Evolutionary conservation across 1,140 invertebrate genomes (phyloP).

Genomic region (Drosophila tristis): DNA sequence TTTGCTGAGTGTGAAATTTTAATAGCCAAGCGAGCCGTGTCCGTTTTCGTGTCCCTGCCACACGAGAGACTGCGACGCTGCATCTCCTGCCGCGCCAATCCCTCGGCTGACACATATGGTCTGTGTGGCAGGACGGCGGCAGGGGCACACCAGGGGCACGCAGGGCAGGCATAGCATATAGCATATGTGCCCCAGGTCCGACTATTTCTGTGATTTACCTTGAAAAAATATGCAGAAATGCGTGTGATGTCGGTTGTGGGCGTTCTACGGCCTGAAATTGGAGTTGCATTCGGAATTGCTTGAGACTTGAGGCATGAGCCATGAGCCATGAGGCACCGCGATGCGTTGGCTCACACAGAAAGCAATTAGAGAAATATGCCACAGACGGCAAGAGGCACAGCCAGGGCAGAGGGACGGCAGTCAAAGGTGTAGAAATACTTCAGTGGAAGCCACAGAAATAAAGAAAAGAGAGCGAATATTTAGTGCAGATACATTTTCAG

Average conservation of each 20-base stretch:
- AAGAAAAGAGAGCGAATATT: too few species aligned
- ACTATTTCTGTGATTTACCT: slow-evolving; percentile 79
- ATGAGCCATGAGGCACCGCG: too few species aligned
- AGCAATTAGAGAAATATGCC: slow-evolving; percentile 43
- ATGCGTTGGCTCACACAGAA: slow-evolving; percentile 22
- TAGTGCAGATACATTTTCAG: too few species aligned
- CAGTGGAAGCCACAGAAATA: too few species aligned
- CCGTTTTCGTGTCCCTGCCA: slow-evolving; percentile 47
- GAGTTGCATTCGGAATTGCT: slow-evolving; percentile 17
- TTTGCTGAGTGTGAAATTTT: slow-evolving; percentile 82
- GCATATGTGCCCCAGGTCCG: slow-evolving; percentile 58
- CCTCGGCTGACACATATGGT: slow-evolving; percentile 44
- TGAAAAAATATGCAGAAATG: slow-evolving; percentile 65
- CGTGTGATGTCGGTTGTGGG: slow-evolving; percentile 44
- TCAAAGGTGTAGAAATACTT: not conserved
- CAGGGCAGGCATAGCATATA: slow-evolving; percentile 2
- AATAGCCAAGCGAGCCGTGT: slow-evolving; percentile 80
- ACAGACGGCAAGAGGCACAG: not conserved
- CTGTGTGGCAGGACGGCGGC: slow-evolving; percentile 37
- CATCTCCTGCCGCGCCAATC: slow-evolving; percentile 46
- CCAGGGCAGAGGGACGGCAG: not conserved
- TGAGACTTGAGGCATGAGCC: too few species aligned
- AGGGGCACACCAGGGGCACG: not conserved
- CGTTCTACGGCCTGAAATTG: slow-evolving; percentile 33
- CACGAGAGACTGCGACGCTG: too few species aligned